phyloP scores from a whole-genome alignment of 2,888 invertebrate genomes.

The Gastracanthus pulcherrimus region DNA sequence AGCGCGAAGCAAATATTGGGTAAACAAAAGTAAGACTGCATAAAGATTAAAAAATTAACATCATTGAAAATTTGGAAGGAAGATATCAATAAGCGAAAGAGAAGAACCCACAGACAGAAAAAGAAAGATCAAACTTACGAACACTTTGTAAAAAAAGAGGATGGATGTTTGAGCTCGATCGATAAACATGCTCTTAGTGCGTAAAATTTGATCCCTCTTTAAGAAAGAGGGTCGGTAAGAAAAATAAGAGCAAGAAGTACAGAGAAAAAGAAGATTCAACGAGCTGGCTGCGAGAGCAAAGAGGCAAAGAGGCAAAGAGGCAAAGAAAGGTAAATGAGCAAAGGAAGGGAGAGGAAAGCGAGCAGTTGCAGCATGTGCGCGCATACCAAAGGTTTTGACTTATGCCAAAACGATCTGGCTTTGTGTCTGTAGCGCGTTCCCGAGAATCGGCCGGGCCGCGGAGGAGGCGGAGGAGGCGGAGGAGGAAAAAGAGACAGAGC shows the following conservation, averaged over 20 bases:
- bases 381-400: constrained; percentile 74
- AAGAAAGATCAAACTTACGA: no score
- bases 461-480: background rate
- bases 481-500: background rate
- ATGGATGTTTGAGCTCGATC: constrained; percentile 14
- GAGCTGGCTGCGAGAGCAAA: constrained; percentile 42
- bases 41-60: background rate
- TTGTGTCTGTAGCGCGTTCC: constrained; percentile 69
- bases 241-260: constrained; percentile 50
- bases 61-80: background rate
- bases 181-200: constrained; percentile 30
- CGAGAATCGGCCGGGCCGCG: constrained; percentile 48
- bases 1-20: constrained; percentile 21
- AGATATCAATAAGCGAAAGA: background rate
- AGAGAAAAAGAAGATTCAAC: constrained; percentile 53
- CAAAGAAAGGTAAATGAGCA: constrained; percentile 34
- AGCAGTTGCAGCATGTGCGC: constrained; percentile 64
- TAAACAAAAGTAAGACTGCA: constrained; percentile 37
- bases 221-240: constrained; percentile 20
- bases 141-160: background rate
- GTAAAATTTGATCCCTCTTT: constrained; percentile 15
- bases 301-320: no score
- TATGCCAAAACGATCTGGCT: constrained; percentile 76
- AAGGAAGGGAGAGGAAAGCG: constrained; percentile 5
- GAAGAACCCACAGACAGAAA: no score